Evolutionary conservation across 2,797 vertebrate genomes (phyloP), one percentile per base, ranked within the genome.

Genomic region (Characodon lateralis): DNA sequence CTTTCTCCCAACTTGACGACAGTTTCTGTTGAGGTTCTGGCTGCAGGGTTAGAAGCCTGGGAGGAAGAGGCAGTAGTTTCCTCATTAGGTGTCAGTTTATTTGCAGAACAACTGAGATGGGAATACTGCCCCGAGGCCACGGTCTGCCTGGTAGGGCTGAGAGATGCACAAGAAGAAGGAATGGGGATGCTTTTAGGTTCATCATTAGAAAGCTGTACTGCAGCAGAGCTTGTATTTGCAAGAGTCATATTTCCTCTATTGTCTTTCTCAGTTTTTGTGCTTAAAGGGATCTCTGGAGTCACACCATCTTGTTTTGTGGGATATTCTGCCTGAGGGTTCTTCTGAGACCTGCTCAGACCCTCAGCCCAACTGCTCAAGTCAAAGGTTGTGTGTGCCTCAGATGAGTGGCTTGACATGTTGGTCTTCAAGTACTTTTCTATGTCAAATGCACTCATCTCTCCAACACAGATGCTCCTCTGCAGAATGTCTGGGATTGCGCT

Each of bases 381-480:
- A 76, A 96, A 93, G 71, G 90, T 95, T 4, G 84, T 93, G 24
- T 94, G 92, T 35, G 84, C 91, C 53, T 86, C 77, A 35, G 94
- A 96, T 9, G 79, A 31, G 50, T 95, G 95, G 24, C 87, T 70
- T 31, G 94, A 95, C 9, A 94, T 55, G 1, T 97, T 95, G 0
- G 94, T 95, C 88, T 94, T 96, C 63, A 99, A 94, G 82, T 99
- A 99, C 90, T 97, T 98, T 84, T 98, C 98, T 79, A 99, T 94
- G 91, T 99, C 96, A 78, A 97, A 95, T n/a, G 70, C 80, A 75
- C 92, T 94, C n/a, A 89, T 73, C 50, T 96, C 95, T 75, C 82
- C 93, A 6, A 82, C 81, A 55, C 82, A 84, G 58, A 39, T 85
- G 20, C 85, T 95, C 83, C 89, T 95, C 85, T 97, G 96, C 59